phyloP scores from a whole-genome alignment of 92 coral and sea anemone species.

The Actinernus sp. region DNA sequence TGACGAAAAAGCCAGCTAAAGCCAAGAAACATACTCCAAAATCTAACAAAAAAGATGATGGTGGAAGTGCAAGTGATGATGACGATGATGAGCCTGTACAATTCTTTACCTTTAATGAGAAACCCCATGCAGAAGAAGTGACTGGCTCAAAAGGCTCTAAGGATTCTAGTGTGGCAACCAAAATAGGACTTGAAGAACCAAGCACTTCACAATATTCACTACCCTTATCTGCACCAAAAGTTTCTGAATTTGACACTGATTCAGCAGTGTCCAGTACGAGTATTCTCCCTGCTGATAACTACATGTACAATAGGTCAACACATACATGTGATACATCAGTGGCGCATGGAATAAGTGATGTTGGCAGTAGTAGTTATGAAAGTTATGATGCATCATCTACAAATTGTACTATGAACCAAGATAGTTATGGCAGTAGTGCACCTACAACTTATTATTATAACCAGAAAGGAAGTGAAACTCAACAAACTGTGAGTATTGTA shows the following conservation, averaged over 20 bases:
- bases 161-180: neutral
- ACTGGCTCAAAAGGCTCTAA: conserved; percentile 11
- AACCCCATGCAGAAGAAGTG: conserved; percentile 10
- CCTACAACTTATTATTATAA: conserved; percentile 4
- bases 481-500: conserved; percentile 18
- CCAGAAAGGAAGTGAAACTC: too few species aligned
- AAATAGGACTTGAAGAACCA: conserved; percentile 1
- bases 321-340: too few species aligned
- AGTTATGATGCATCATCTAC: neutral
- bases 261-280: too few species aligned
- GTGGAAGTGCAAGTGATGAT: conserved; percentile 57
- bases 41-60: conserved; percentile 22
- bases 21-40: conserved; percentile 20
- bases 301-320: too few species aligned
- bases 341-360: too few species aligned
- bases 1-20: conserved; percentile 67
- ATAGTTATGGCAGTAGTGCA: conserved; percentile 12
- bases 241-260: too few species aligned
- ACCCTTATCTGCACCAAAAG: too few species aligned
- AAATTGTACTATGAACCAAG: conserved; percentile 17
- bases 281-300: too few species aligned
- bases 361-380: neutral
- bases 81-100: conserved; percentile 76
- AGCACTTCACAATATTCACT: neutral
- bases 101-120: conserved; percentile 83